phyloP scores from a whole-genome alignment of 2,888 invertebrate genomes.

The Perizoma flavofasciatum region DNA sequence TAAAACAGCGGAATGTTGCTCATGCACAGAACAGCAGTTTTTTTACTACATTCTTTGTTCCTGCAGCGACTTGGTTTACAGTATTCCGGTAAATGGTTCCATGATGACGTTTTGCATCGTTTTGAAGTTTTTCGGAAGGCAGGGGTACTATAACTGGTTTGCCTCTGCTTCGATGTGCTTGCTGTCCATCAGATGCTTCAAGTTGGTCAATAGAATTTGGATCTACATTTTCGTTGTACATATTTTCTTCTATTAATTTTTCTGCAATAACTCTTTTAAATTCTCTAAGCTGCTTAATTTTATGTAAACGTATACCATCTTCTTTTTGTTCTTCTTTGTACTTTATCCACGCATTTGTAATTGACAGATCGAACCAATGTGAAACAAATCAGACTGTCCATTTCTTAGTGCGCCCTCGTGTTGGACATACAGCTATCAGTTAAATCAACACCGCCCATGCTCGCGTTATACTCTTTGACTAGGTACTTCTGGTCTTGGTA shows the following conservation, averaged over 20 bases:
- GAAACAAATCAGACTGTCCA: constrained; percentile 23
- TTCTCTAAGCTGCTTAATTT: no score
- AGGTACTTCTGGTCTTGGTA: no score
- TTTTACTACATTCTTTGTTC: constrained; percentile 4
- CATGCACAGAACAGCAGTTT: background rate
- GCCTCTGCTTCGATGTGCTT: constrained; percentile 3
- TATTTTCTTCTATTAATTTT: constrained; percentile 3
- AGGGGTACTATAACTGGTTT: constrained; percentile 1
- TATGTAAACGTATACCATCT: no score
- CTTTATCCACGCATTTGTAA: constrained; percentile 19
- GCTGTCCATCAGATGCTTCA: background rate
- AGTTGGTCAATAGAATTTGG: background rate
- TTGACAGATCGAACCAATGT: constrained; percentile 16
- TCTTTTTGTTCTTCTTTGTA: constrained; percentile 10
- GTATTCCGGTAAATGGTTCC: constrained; percentile 6
- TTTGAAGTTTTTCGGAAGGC: constrained; percentile 5
- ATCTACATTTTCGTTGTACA: constrained; percentile 2
- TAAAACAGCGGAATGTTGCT: background rate
- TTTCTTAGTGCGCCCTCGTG: constrained; percentile 17
- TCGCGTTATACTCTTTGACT: no score
- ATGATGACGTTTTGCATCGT: constrained; percentile 2
- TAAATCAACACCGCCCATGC: no score
- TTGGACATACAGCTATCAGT: no score
- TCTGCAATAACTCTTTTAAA: background rate
- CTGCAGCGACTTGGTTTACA: constrained; percentile 4